Base-by-base conservation (phyloP, 2,797 vertebrate species). In the Hippoglossus hippoglossus region DNA sequence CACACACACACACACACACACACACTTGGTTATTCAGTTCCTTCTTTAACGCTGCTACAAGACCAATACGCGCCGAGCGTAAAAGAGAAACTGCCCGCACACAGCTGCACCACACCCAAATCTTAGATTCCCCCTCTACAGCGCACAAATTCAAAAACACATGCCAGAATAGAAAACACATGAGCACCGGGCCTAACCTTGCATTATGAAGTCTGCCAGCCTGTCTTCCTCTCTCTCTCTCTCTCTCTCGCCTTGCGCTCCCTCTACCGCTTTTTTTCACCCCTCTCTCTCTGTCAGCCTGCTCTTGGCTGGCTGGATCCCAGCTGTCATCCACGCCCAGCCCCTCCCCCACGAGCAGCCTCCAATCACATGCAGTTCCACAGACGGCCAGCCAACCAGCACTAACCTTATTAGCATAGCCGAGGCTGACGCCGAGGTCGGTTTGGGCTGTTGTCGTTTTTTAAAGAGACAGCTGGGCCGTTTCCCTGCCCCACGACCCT, bases 261-360 rank as follows among this genome's bases (percentile, higher is more conserved):
- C 83, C 90, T 91, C 85, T 89, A 78, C 86, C 67, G 80, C 81
- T 90, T 87, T 86, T 90, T 91, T 69, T 70, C 36, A 12, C 62
- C 72, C 59, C 69, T 46, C 86, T 81, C 90, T 91, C 91, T 93
- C 88, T 91, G 89, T 92, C 92, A 92, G 92, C 86, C 90, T 93
- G 91, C 87, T 94, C 93, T 91, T 87, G 91, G 93, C 94, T 93
- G 93, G 92, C 94, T 93, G 83, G 89, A 87, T 91, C 93, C 93
- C 94, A 94, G 94, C 94, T 94, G 94, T 95, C 94, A 94, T 92
- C 91, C 93, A 93, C 91, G 90, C 93, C 92, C 92, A 88, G 91
- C 77, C 89, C 92, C 92, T 92, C 94, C 94, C 91, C 91, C 87
- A 83, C 66, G 0, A 8, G 2, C 68, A 22, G 15, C 74, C 64